phyloP scores from a whole-genome alignment of 2,888 invertebrate genomes.

The Cephonodes hylas region DNA sequence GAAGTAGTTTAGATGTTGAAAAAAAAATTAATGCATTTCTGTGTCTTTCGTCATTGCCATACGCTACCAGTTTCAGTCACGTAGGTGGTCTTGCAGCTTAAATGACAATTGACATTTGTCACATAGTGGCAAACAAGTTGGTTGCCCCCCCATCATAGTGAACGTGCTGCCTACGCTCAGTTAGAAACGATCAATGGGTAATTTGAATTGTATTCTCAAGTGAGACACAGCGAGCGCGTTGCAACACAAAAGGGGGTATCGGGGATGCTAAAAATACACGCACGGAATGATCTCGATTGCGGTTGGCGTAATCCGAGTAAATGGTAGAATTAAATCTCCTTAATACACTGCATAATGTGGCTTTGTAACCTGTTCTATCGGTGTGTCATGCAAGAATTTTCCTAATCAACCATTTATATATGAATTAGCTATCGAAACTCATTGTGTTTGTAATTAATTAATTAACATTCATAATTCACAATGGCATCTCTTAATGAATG shows the following conservation, averaged over 20 bases:
- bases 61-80: slow-evolving; percentile 15
- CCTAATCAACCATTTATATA: neutral
- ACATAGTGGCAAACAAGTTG: slow-evolving; percentile 40
- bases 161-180: slow-evolving; percentile 44
- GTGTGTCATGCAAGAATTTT: slow-evolving; percentile 5
- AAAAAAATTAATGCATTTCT: neutral
- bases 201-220: slow-evolving; percentile 31
- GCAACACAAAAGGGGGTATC: slow-evolving; percentile 25
- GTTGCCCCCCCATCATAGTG: slow-evolving; percentile 39
- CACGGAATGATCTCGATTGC: slow-evolving; percentile 46
- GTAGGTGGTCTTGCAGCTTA: slow-evolving; percentile 41
- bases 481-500: neutral
- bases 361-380: slow-evolving; percentile 31
- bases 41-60: neutral
- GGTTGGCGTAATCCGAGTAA: slow-evolving; percentile 58
- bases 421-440: neutral
- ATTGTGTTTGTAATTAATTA: slow-evolving; percentile 2
- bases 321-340: slow-evolving; percentile 51
- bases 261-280: slow-evolving; percentile 46
- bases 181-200: slow-evolving; percentile 13
- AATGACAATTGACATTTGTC: slow-evolving; percentile 44
- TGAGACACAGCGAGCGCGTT: slow-evolving; percentile 25
- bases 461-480: neutral
- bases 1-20: too few species aligned
- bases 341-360: slow-evolving; percentile 25